These are phyloP conservation scores for Saccopteryx leptura DNA, from an alignment of 2,113 vertebrate genomes.

Conservation along the genomic window DNA sequence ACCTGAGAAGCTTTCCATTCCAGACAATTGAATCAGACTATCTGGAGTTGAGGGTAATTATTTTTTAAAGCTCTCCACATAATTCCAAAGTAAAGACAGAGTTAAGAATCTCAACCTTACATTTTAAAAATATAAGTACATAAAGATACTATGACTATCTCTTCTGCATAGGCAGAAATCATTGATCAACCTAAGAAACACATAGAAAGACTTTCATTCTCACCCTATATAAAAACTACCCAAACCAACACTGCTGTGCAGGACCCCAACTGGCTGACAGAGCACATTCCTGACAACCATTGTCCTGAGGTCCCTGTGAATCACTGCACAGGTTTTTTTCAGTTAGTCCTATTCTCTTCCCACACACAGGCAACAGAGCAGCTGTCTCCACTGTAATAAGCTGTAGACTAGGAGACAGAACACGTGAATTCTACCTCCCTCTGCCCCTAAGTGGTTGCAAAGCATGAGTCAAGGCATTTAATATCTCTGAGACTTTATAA, in stretches of 20 bases:
- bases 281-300: slow-evolving; percentile 63
- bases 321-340: not conserved
- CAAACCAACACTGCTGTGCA: slow-evolving; percentile 4
- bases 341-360: not conserved
- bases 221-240: not conserved
- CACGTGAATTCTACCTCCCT: not conserved
- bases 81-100: not conserved
- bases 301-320: not conserved
- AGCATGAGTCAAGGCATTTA: not conserved
- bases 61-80: slow-evolving; percentile 36
- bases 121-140: not conserved
- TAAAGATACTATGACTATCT: not conserved
- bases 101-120: slow-evolving; percentile 23
- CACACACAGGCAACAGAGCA: not conserved
- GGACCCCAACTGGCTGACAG: slow-evolving; percentile 27
- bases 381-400: not conserved
- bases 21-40: slow-evolving; percentile 29
- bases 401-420: not conserved
- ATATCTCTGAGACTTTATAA: slow-evolving; percentile 44
- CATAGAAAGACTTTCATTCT: not conserved
- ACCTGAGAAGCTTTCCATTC: not conserved
- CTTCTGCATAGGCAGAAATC: slow-evolving; percentile 19
- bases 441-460: not conserved
- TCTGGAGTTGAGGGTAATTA: not conserved
- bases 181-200: not conserved